Conservation (phyloP, 1,140 invertebrate species). For the Penaeus chinensis region DNA sequence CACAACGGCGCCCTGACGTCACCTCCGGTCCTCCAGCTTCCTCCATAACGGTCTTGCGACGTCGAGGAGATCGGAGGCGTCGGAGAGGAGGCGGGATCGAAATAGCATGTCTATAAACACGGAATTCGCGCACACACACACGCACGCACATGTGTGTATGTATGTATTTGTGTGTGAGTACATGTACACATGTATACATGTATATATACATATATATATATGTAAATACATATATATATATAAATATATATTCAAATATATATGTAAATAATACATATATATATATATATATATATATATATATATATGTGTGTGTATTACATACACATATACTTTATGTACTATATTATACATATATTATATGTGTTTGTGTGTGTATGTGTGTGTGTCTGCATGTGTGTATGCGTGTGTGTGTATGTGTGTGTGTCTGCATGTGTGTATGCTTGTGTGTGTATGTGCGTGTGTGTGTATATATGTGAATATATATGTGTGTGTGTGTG, state of each 20-base stretch:
- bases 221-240: slow-evolving; percentile 35
- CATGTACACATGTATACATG: slow-evolving; percentile 26
- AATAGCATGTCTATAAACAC: neutral
- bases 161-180: slow-evolving; percentile 15
- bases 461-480: slow-evolving; percentile 3
- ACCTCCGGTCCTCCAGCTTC: too few relatives aligned
- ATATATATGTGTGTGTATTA: neutral
- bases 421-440: slow-evolving; percentile 11
- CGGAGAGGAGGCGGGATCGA: too few relatives aligned
- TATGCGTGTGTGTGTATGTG: slow-evolving; percentile 8
- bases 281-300: slow-evolving; percentile 2
- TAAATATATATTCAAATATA: slow-evolving; percentile 35
- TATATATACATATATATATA: slow-evolving; percentile 28
- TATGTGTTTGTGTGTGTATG: slow-evolving; percentile 20
- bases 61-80: too few relatives aligned
- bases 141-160: slow-evolving; percentile 23
- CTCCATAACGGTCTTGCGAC: too few relatives aligned
- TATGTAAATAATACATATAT: neutral
- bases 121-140: neutral
- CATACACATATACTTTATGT: neutral
- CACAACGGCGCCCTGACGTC: too few relatives aligned
- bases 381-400: slow-evolving; percentile 28
- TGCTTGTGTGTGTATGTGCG: slow-evolving; percentile 5
- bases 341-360: neutral
- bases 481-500: neutral